phyloP scores from a whole-genome alignment of 2,797 vertebrate species.

The Pachyuromys duprasi region DNA sequence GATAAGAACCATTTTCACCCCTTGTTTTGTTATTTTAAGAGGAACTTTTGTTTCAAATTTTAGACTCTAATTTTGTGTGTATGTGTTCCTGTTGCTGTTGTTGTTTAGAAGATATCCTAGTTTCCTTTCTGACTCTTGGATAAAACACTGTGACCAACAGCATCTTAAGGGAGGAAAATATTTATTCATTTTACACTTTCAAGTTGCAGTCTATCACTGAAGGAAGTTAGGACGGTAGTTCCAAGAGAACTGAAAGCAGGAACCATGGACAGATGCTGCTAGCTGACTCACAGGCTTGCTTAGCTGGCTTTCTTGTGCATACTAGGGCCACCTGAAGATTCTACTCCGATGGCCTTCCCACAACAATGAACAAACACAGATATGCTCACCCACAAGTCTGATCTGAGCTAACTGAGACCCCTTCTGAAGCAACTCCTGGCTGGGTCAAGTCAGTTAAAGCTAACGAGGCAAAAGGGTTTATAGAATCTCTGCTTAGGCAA shows the following conservation, averaged over 20 bases:
- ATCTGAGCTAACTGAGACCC: not conserved
- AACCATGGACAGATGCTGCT: not conserved
- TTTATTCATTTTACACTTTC: not conserved
- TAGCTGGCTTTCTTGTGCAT: not conserved
- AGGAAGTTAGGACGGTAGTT: not conserved
- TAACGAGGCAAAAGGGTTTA: not conserved
- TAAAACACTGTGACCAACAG: not conserved
- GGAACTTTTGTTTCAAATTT: constrained; percentile 24
- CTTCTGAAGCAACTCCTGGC: not conserved
- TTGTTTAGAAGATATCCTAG: not conserved
- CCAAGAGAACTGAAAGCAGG: not conserved
- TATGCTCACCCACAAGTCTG: not conserved
- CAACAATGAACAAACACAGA: not conserved
- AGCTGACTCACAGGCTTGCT: not conserved
- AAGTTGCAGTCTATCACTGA: not conserved
- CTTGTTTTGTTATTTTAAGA: constrained; percentile 50
- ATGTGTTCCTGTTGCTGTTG: not conserved
- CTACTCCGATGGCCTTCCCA: not conserved
- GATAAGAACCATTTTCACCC: not conserved
- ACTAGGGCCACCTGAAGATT: not conserved
- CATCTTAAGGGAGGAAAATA: not conserved
- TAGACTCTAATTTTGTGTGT: not conserved
- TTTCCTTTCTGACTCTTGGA: not conserved
- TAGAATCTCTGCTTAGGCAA: not conserved
- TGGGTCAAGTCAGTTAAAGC: not conserved